Base-by-base conservation (phyloP, 1,140 invertebrate genomes). In the Drosophila hydei region DNA sequence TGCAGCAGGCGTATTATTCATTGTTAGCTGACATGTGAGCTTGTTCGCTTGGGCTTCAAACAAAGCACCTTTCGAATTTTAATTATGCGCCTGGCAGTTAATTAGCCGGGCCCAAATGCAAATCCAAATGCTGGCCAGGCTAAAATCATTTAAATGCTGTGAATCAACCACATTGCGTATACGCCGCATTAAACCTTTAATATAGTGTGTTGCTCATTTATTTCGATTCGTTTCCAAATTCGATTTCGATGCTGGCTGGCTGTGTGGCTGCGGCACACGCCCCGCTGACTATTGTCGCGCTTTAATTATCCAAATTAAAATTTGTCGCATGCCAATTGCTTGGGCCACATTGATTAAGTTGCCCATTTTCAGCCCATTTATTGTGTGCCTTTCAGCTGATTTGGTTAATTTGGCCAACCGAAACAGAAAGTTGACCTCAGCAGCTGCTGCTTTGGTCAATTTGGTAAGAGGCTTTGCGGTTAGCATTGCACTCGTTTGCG, bases 61-160 rank as follows among this genome's bases (percentile, higher is more conserved):
- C 69, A 72, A 72, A 67, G 62, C 62, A 72, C 69, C 54, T 72
- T 72, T 67, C 48, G 63, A 52, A 67, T 72, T 72, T 67, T 72
- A 72, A 72, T 72, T 72, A 72, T 59, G 62, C 69, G 47, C 54
- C 54, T 21, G 54, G 2, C 54, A 54, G 69, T 72, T 67, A 72
- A 72, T 72, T 72, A 72, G 47, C 21, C 23, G n/a, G 19, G 19
- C 33, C 33, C 4, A 45, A 64, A 56, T 64, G 67, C 48, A 54
- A 68, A 67, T 67, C 50, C 8, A 55, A 42, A 42, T 42, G 50
- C n/a, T 12, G 8, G 42, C n/a, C 14, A 1, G 19, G 21, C 30
- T 50, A 52, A 54, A 60, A 14, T 19, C 14, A 23, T 21, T 11
- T 21, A 16, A 62, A 62, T 54, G 23, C 48, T 42, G 51, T 40